Evolutionary conservation across 2,113 vertebrate genomes (phyloP), one percentile per base, ranked within the genome.

Genomic region (Brachyhypopomus gauderio): DNA sequence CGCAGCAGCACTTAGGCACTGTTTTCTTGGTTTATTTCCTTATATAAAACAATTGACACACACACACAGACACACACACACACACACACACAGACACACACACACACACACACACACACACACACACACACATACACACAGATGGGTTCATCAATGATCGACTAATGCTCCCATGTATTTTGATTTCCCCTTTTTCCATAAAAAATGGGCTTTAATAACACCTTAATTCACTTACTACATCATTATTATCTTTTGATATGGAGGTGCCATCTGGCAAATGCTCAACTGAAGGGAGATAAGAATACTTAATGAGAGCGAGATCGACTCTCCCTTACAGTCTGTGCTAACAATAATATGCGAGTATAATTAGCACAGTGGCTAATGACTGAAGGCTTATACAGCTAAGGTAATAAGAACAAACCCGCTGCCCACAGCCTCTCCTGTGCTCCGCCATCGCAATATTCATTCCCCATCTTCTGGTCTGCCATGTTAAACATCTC

Each of bases 201-300:
- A 91, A 89, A 92, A 93, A 90, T 91, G 89, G 89, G 87, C 88
- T 93, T 92, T 92, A 91, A 93, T 93, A 88, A 93, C 88, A 89
- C 90, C 93, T 91, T 94, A 91, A 93, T 93, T 94, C 93, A 90
- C 89, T 91, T 89, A 91, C 89, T 87, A 93, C 91, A 93, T 92
- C 91, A 93, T 94, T 92, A 93, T 93, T 93, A 93, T 89, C 91
- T 89, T 91, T 91, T 92, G 91, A 94, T 92, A 90, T 87, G 84
- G 78, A 87, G 19, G 87, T 89, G 89, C 91, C 93, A 94, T 94
- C 93, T 94, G 92, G 90, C 90, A 90, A 89, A 93, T 88, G 90
- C 89, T 92, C 88, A 90, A 90, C 89, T 84, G 86, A 88, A 84
- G 81, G 78, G 85, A 91, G 92, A 94, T 93, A 93, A 93, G 92